Evolutionary conservation across 2,888 invertebrate genomes (phyloP).

Genomic region (Lampropteryx suffumata): DNA sequence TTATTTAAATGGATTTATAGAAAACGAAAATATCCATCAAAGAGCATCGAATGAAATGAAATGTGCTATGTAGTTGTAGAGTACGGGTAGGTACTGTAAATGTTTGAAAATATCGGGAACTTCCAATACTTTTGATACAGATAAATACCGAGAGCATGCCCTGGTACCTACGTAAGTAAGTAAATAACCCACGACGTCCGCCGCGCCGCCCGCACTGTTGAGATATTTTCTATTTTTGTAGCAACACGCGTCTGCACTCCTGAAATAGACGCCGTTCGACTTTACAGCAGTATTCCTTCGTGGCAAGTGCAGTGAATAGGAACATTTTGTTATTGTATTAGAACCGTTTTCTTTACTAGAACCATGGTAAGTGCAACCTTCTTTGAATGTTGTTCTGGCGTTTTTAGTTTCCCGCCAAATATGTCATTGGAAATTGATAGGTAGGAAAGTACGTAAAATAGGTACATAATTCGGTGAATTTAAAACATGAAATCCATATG

Average conservation of each 20-base stretch:
- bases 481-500: constrained; percentile 59
- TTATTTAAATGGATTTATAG: too few relatives aligned
- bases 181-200: constrained; percentile 50
- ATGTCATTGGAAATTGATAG: not conserved
- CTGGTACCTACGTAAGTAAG: constrained; percentile 52
- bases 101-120: too few relatives aligned
- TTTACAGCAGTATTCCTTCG: constrained; percentile 53
- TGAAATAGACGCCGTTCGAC: constrained; percentile 67
- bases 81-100: too few relatives aligned
- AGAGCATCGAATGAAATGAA: too few relatives aligned
- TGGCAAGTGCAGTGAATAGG: constrained; percentile 37
- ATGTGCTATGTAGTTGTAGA: too few relatives aligned
- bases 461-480: constrained; percentile 4
- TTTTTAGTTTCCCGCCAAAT: constrained; percentile 3
- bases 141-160: too few relatives aligned
- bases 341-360: constrained; percentile 13
- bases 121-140: too few relatives aligned
- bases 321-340: constrained; percentile 13
- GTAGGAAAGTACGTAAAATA: not conserved
- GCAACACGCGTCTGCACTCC: constrained; percentile 63
- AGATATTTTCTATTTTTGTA: constrained; percentile 65
- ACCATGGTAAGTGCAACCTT: constrained; percentile 46
- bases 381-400: constrained; percentile 19
- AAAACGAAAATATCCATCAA: too few relatives aligned
- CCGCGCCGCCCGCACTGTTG: constrained; percentile 39